Percentiles rank a stretch among this genome's conserved stretches.
These are phyloP conservation scores for Euphydryas editha DNA, from an alignment of 2,888 invertebrate species.

Conservation along the genomic window DNA sequence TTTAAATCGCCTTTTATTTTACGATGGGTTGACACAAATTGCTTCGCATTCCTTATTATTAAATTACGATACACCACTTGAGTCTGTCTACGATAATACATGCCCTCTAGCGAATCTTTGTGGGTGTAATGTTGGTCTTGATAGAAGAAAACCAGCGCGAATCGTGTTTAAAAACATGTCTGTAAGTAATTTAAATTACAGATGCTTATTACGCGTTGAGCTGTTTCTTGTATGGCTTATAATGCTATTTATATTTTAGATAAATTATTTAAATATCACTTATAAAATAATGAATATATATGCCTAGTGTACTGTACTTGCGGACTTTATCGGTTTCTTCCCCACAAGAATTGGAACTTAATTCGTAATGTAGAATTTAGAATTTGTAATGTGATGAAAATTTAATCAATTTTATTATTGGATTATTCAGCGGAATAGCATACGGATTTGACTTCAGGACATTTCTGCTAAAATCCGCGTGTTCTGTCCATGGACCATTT, in stretches of 20 bases:
- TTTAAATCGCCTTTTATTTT: conserved; percentile 46
- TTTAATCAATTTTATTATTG: no score
- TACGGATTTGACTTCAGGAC: no score
- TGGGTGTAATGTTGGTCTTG: conserved; percentile 2
- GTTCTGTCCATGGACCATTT: no score
- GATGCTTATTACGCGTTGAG: not conserved
- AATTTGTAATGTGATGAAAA: no score
- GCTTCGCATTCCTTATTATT: conserved; percentile 40
- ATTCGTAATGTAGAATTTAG: no score
- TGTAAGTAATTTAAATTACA: conserved; percentile 5
- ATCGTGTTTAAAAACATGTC: conserved; percentile 10
- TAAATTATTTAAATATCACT: no score
- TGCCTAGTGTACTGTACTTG: no score
- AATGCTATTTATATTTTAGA: not conserved
- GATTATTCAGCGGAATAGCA: no score
- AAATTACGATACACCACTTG: conserved; percentile 37
- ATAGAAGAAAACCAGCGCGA: conserved; percentile 5
- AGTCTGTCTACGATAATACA: conserved; percentile 19
- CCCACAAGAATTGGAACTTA: no score
- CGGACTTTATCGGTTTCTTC: no score
- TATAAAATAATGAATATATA: no score
- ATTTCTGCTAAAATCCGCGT: no score
- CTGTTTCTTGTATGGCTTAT: not conserved
- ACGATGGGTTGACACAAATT: conserved; percentile 46
- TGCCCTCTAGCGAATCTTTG: conserved; percentile 18